Evolutionary conservation across 2,113 vertebrate genomes (phyloP).

Genomic region (Alligator mississippiensis): DNA sequence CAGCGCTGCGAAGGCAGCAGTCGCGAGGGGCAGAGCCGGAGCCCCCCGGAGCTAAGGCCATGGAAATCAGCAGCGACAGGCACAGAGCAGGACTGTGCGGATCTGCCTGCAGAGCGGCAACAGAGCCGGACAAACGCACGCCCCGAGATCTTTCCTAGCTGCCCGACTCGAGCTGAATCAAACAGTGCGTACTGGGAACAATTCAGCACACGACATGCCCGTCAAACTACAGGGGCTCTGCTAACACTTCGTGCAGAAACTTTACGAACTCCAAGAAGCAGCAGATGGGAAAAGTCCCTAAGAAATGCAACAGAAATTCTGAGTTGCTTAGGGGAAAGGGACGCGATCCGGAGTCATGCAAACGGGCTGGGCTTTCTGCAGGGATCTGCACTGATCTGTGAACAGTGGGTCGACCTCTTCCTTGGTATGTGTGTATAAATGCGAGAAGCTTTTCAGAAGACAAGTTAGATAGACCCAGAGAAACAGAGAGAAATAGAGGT

Average conservation of each 20-base stretch:
- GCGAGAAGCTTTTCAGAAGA: background rate
- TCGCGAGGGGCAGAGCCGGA: too few relatives aligned
- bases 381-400: fast-evolving
- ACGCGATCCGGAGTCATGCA: background rate
- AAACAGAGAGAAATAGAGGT: too few relatives aligned
- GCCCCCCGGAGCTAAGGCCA: too few relatives aligned
- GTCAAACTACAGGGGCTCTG: background rate
- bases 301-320: background rate
- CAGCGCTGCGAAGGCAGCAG: too few relatives aligned
- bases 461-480: background rate
- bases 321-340: background rate
- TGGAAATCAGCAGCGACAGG: too few relatives aligned
- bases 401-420: background rate
- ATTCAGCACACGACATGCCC: background rate
- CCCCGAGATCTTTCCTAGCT: background rate
- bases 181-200: background rate
- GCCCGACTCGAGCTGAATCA: background rate
- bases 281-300: background rate
- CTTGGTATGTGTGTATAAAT: background rate
- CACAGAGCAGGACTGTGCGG: too few relatives aligned
- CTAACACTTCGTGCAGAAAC: background rate
- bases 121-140: background rate
- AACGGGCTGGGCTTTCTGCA: fast-evolving
- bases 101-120: too few relatives aligned
- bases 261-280: background rate